Percentiles rank a stretch among this genome's conserved stretches.
phyloP scores from a whole-genome alignment of 1,140 invertebrate genomes.

The Acarapis woodi region DNA sequence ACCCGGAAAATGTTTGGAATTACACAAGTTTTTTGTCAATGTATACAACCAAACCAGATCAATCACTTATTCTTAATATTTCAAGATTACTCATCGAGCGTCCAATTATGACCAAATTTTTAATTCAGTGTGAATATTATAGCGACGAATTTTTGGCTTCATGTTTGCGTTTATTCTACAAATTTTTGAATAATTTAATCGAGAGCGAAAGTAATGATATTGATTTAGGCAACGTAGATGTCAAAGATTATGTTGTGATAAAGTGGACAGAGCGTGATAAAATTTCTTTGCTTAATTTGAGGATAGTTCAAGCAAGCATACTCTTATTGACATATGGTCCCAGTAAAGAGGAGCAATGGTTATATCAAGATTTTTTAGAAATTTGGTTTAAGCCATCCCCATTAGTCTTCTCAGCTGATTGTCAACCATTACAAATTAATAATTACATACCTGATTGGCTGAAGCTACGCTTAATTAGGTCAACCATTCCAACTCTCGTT shows the following conservation, averaged over 20 bases:
- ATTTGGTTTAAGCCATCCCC: slow-evolving; percentile 31
- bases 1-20: slow-evolving; percentile 47
- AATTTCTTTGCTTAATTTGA: slow-evolving; percentile 48
- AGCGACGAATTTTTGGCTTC: slow-evolving; percentile 27
- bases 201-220: not conserved
- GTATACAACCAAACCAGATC: slow-evolving; percentile 20
- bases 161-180: slow-evolving; percentile 41
- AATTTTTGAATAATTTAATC: slow-evolving; percentile 20
- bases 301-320: slow-evolving; percentile 78
- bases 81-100: slow-evolving; percentile 71
- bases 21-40: slow-evolving; percentile 57
- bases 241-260: slow-evolving; percentile 27
- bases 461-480: slow-evolving; percentile 68
- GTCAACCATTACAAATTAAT: slow-evolving; percentile 41
- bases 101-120: slow-evolving; percentile 47
- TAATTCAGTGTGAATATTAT: not conserved
- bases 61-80: slow-evolving; percentile 33
- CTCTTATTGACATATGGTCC: slow-evolving; percentile 44
- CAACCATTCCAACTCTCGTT: slow-evolving; percentile 43
- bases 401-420: slow-evolving; percentile 47
- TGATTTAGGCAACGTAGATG: not conserved
- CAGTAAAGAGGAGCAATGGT: slow-evolving; percentile 17
- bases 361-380: slow-evolving; percentile 32
- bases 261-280: slow-evolving; percentile 56
- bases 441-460: slow-evolving; percentile 90